Conservation (phyloP, 2,888 invertebrate species). For the Spilosoma lubricipeda region DNA sequence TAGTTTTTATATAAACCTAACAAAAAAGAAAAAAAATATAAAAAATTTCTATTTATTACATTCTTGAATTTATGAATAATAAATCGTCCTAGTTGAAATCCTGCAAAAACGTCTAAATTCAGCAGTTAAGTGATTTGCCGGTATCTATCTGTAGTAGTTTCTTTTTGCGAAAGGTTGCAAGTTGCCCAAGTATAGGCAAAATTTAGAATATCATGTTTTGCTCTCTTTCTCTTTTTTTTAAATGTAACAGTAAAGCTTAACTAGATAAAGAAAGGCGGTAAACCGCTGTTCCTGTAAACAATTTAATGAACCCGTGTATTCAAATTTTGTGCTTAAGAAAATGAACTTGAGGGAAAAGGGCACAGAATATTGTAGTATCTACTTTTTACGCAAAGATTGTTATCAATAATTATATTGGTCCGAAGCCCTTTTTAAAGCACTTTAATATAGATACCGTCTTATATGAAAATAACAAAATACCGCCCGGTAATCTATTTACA, state of each 20-base stretch:
- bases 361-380: too few relatives aligned
- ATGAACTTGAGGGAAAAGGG: too few relatives aligned
- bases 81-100: too few relatives aligned
- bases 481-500: slow-evolving; percentile 2
- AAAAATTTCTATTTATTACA: background rate
- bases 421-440: background rate
- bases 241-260: background rate
- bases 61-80: too few relatives aligned
- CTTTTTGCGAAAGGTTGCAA: too few relatives aligned
- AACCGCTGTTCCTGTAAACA: background rate
- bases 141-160: too few relatives aligned
- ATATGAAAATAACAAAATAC: background rate
- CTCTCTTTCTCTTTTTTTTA: too few relatives aligned
- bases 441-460: background rate
- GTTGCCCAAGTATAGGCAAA: too few relatives aligned
- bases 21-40: background rate
- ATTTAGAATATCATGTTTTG: too few relatives aligned
- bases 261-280: background rate
- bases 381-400: background rate
- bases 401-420: background rate
- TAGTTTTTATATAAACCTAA: background rate
- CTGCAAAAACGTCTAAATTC: too few relatives aligned
- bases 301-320: background rate
- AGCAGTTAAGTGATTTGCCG: too few relatives aligned
- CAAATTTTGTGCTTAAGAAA: background rate